Conservation (phyloP, 2,113 vertebrate species). For the Muntiacus muntjak region DNA sequence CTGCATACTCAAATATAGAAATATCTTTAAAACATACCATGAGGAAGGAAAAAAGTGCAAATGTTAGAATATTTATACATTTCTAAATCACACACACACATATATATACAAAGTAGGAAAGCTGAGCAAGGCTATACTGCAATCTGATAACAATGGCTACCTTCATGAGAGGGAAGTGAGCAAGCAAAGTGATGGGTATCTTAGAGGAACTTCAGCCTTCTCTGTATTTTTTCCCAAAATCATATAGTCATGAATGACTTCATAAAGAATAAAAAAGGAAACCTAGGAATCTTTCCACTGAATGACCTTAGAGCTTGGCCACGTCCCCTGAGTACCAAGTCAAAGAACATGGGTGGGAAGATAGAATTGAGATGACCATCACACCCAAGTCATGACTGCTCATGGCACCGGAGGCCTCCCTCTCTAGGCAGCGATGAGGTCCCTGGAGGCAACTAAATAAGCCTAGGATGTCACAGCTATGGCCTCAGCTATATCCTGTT, state of each 20-base stretch:
- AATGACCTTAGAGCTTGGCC: neutral
- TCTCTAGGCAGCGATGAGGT: neutral
- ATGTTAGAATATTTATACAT: neutral
- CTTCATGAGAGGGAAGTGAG: neutral
- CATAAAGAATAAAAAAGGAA: neutral
- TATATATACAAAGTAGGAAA: neutral
- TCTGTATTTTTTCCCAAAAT: neutral
- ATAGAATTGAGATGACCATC: neutral
- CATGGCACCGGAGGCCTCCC: neutral
- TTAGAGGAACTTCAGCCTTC: neutral
- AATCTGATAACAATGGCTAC: neutral
- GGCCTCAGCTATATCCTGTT: neutral
- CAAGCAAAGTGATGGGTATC: neutral
- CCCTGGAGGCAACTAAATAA: neutral
- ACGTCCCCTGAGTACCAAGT: slow-evolving; percentile 33
- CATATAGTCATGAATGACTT: neutral
- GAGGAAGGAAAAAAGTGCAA: neutral
- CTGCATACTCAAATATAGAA: neutral
- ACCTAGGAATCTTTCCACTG: slow-evolving; percentile 29
- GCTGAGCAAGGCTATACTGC: neutral
- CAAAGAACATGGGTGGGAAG: neutral
- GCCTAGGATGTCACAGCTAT: neutral
- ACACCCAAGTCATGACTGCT: neutral
- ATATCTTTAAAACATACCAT: neutral
- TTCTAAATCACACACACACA: neutral